Evolutionary conservation across 2,888 invertebrate genomes (phyloP), one percentile per base, ranked within the genome.

Genomic region (Eupithecia vulgata): DNA sequence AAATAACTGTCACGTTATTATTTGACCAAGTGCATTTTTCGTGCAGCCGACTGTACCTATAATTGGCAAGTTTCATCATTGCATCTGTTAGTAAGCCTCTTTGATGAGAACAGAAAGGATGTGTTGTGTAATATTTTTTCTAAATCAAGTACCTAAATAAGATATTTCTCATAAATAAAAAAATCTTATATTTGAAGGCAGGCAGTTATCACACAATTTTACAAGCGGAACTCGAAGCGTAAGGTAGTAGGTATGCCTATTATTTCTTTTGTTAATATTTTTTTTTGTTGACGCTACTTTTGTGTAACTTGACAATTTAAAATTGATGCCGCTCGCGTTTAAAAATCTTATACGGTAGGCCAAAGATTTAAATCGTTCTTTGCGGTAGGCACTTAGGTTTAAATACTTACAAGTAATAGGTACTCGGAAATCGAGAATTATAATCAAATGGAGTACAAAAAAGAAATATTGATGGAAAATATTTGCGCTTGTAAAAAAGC

Each of bases 11-110:
- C 48, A n/a, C n/a, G 10, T 52, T 52, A 52, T 21, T 21, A 21
- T 21, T n/a, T 52, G 48, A n/a, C n/a, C 48, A 52, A 52, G 21
- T 52, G 48, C 8, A 52, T 52, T 10, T 52, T 52, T 4, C 10
- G 8, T 52, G 48, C n/a, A 52, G 48, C 48, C 48, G 48, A 52
- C 48, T 52, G 48, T 52, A 52, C 48, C n/a, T n/a, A n/a, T n/a
- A 7, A 48, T 6, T 5, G 5, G 8, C 8, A 48, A n/a, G 30
- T 30, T 30, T 30, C 2, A 3, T 30, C 40, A 37, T 37, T 40
- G 10, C 40, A 40, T 40, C 17, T n/a, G 21, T 52, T 21, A 52
- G n/a, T 52, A n/a, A 45, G 45, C 15, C n/a, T 52, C 21, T 52
- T 52, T 21, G 21, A 21, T 52, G 48, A n/a, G 6, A 48, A n/a